Evolutionary conservation across 1,140 invertebrate genomes (phyloP).

Genomic region (Drosophila novamexicana): DNA sequence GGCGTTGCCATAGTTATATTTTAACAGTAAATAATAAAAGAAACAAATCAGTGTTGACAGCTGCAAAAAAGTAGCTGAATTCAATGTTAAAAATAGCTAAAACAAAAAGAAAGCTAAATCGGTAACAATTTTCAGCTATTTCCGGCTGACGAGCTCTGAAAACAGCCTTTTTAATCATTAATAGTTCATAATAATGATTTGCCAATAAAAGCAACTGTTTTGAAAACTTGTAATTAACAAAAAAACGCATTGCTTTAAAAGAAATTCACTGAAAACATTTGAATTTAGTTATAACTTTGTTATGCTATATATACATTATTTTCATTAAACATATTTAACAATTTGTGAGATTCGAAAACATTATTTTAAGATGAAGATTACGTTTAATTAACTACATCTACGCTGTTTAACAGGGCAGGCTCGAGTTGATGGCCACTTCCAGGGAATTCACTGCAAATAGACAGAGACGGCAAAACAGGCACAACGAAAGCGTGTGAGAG

Average conservation of each 20-base stretch:
- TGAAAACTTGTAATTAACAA: no score
- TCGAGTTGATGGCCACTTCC: constrained; percentile 68
- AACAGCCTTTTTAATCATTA: no score
- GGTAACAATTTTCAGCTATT: no score
- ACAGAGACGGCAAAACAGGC: background rate
- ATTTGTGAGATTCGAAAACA: background rate
- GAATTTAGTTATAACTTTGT: background rate
- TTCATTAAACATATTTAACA: constrained; percentile 8
- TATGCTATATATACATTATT: background rate
- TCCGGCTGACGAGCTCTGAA: no score
- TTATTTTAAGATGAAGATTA: background rate
- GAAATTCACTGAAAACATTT: background rate
- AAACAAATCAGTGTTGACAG: no score
- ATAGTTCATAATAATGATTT: no score
- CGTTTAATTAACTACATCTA: background rate
- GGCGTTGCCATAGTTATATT: background rate
- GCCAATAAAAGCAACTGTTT: no score
- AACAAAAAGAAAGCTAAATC: no score
- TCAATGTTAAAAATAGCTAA: no score
- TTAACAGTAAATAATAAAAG: background rate
- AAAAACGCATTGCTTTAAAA: background rate
- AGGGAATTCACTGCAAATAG: constrained; percentile 64
- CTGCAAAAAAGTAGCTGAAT: no score
- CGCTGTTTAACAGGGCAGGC: constrained; percentile 59
- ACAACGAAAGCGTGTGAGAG: background rate